phyloP scores from a whole-genome alignment of 2,888 invertebrate genomes.

The Mythimna albipuncta region DNA sequence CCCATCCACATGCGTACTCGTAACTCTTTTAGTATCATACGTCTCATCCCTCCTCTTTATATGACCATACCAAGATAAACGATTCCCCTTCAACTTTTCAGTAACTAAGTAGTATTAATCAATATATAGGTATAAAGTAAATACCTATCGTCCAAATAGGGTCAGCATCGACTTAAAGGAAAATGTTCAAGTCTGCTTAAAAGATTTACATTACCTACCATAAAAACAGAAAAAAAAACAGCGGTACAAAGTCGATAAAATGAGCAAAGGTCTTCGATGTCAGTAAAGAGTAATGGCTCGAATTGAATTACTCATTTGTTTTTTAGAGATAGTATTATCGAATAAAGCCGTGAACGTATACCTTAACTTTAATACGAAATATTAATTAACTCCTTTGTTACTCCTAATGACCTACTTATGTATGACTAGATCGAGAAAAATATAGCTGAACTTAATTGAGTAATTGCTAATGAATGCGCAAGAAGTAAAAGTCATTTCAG shows the following conservation, averaged over 20 bases:
- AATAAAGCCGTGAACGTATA: neutral
- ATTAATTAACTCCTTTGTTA: conserved; percentile 9
- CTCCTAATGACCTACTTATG: neutral
- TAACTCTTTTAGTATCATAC: too few relatives aligned
- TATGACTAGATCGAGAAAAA: neutral
- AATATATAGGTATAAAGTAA: neutral
- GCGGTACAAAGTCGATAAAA: conserved; percentile 33
- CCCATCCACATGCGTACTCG: too few relatives aligned
- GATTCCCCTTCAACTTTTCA: too few relatives aligned
- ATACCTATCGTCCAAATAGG: conserved; percentile 5
- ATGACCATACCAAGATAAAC: too few relatives aligned
- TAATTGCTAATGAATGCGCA: neutral
- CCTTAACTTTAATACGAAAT: neutral
- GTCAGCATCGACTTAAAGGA: neutral
- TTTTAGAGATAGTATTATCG: conserved; percentile 24
- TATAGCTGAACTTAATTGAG: conserved; percentile 1
- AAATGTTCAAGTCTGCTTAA: neutral
- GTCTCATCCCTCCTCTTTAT: too few relatives aligned
- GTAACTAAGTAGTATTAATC: neutral
- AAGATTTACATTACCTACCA: neutral
- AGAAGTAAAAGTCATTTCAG: neutral
- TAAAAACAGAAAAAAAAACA: conserved; percentile 8
- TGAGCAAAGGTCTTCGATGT: conserved; percentile 23
- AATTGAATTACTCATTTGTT: conserved; percentile 37
- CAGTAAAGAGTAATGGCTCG: conserved; percentile 19